These are phyloP conservation scores for Sphenodon punctatus DNA, from an alignment of 2,797 vertebrate species.

Conservation along the genomic window DNA sequence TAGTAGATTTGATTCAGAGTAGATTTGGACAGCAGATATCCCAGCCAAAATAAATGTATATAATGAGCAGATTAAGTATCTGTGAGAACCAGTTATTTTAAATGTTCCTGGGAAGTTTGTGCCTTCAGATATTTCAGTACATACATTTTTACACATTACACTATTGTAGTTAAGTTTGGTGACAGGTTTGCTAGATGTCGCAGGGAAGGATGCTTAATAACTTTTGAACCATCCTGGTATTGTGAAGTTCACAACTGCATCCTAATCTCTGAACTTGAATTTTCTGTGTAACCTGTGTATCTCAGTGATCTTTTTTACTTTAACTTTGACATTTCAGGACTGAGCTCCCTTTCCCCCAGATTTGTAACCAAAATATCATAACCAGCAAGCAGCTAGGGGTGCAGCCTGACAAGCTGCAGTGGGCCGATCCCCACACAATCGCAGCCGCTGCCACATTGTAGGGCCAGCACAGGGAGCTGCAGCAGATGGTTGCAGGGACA, in stretches of 20 bases:
- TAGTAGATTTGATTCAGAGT: slow-evolving; percentile 51
- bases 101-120: slow-evolving; percentile 47
- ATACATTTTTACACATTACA: not conserved
- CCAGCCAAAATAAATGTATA: slow-evolving; percentile 68
- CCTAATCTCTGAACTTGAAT: not conserved
- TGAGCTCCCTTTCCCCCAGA: no score
- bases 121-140: slow-evolving; percentile 43
- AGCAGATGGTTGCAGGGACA: no score
- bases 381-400: no score
- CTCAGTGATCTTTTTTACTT: not conserved
- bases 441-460: no score
- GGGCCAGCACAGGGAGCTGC: no score
- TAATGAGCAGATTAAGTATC: slow-evolving; percentile 68
- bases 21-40: slow-evolving; percentile 70
- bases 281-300: not conserved
- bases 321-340: not conserved
- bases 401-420: no score
- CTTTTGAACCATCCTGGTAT: not conserved
- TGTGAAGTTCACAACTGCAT: no score
- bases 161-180: not conserved
- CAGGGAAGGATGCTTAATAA: not conserved
- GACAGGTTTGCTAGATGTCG: not conserved
- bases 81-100: slow-evolving; percentile 57
- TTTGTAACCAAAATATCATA: no score
- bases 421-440: no score